Percentiles rank a stretch among this genome's conserved stretches.
Evolutionary conservation across 2,888 invertebrate species (phyloP).

Genomic region (Coremacera marginata): DNA sequence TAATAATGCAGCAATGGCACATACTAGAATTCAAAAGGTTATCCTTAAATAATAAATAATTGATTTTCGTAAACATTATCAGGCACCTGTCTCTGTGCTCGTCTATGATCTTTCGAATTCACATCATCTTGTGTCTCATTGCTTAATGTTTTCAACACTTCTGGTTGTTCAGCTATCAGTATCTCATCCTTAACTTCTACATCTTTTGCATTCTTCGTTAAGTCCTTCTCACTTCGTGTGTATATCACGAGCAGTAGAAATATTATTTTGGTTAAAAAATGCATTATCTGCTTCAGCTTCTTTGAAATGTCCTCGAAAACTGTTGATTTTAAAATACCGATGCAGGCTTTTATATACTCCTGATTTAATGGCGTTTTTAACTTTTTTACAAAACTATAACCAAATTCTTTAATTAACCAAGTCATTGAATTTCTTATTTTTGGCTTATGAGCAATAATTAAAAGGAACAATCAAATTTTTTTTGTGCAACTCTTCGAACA

Average conservation of each 20-base stretch:
- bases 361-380: background rate
- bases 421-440: too few relatives aligned
- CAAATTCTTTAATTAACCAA: background rate
- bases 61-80: background rate
- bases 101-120: background rate
- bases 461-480: too few relatives aligned
- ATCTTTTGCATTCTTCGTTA: background rate
- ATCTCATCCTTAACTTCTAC: background rate
- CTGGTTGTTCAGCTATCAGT: background rate
- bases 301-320: background rate
- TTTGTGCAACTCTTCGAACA: too few relatives aligned
- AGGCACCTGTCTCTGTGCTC: background rate
- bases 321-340: background rate
- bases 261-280: background rate
- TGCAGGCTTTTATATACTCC: slow-evolving; percentile 11
- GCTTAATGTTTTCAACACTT: background rate
- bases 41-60: background rate
- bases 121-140: background rate
- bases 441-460: too few relatives aligned
- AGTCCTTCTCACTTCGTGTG: background rate
- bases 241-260: background rate
- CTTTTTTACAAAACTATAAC: background rate
- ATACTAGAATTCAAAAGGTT: too few relatives aligned
- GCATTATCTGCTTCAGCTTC: background rate
- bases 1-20: too few relatives aligned